Percentiles rank a stretch among this genome's conserved stretches.
Conservation (phyloP, 2,113 vertebrate genomes). For the Eptatretus burgeri region DNA sequence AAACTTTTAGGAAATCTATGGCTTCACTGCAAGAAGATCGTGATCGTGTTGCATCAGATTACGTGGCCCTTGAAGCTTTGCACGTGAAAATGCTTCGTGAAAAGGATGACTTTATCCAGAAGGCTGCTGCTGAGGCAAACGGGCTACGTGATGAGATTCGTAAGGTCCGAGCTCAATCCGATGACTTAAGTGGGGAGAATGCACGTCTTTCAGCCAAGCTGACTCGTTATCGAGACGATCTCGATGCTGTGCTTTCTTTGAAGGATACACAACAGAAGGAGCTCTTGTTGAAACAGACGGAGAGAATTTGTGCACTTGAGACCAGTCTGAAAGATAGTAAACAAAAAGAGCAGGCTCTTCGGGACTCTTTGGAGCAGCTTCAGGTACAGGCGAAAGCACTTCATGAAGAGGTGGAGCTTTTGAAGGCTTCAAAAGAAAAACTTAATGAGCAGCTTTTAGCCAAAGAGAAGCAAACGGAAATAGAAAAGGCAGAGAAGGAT, state of each 20-base stretch:
- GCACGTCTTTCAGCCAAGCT: slow-evolving; percentile 55
- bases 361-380: too few relatives aligned
- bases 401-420: too few relatives aligned
- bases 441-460: too few relatives aligned
- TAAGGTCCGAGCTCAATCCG: slow-evolving; percentile 29
- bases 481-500: slow-evolving; percentile 17
- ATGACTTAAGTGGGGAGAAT: slow-evolving; percentile 63
- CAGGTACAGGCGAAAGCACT: too few relatives aligned
- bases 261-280: slow-evolving; percentile 74
- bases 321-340: slow-evolving; percentile 19
- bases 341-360: slow-evolving; percentile 14
- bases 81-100: slow-evolving; percentile 50
- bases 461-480: slow-evolving; percentile 19
- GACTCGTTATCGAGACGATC: slow-evolving; percentile 41
- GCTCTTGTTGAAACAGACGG: slow-evolving; percentile 34
- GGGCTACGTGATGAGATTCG: slow-evolving; percentile 50
- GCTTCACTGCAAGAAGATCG: slow-evolving; percentile 64
- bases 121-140: slow-evolving; percentile 64
- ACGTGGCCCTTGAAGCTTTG: slow-evolving; percentile 52
- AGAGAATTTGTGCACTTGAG: slow-evolving; percentile 29
- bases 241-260: slow-evolving; percentile 54
- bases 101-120: slow-evolving; percentile 67
- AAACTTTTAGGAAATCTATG: slow-evolving; percentile 64
- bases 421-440: too few relatives aligned
- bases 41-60: slow-evolving; percentile 37